These are phyloP conservation scores for Origma solitaria DNA, from an alignment of 2,113 vertebrate species.

Conservation along the genomic window DNA sequence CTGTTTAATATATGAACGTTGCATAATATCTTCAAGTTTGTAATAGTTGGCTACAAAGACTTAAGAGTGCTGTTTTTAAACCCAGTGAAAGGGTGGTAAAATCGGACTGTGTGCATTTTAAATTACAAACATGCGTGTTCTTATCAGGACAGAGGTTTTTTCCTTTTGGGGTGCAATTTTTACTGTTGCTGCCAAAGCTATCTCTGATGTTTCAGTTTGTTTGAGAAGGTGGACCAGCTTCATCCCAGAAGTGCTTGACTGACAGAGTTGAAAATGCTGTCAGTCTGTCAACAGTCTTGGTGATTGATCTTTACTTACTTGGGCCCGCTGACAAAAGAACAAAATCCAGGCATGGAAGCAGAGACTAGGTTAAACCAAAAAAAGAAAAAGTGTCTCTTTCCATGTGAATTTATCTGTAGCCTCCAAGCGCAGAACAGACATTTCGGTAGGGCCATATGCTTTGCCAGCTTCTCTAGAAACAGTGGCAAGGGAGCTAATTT, in stretches of 20 bases:
- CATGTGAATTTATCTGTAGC: not conserved
- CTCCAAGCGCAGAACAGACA: not conserved
- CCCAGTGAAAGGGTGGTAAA: not conserved
- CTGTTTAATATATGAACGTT: not conserved
- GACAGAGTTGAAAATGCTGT: not conserved
- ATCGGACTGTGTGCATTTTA: not conserved
- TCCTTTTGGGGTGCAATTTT: not conserved
- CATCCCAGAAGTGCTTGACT: not conserved
- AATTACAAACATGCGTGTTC: not conserved
- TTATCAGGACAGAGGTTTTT: not conserved
- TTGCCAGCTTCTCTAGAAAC: not conserved
- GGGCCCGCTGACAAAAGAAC: not conserved
- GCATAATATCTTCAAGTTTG: not conserved
- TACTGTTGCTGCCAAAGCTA: not conserved
- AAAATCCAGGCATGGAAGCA: not conserved
- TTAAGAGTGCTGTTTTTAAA: not conserved
- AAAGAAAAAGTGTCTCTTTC: not conserved
- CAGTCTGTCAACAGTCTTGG: not conserved
- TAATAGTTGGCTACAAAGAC: not conserved
- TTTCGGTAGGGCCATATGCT: not conserved
- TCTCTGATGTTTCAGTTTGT: not conserved
- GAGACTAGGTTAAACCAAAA: not conserved
- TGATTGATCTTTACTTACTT: not conserved
- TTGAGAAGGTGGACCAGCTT: not conserved
- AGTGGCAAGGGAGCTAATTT: constrained; percentile 9